Evolutionary conservation across 2,888 invertebrate genomes (phyloP), one percentile per base, ranked within the genome.

Genomic region (Bursaphelenchus okinawaensis): DNA sequence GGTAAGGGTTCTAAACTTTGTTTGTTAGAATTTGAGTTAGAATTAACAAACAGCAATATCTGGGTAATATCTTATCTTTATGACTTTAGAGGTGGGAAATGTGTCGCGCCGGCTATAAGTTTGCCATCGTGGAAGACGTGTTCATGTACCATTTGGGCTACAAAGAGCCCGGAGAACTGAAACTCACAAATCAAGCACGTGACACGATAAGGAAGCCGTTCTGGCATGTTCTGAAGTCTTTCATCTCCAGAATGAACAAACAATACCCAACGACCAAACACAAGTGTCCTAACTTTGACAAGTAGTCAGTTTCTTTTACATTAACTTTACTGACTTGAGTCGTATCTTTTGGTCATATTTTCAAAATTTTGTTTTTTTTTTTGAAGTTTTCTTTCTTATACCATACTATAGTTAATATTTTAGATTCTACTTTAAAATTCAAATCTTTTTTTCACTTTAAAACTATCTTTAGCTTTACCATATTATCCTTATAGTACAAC

Each of bases 81-180:
- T 12, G n/a, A 9, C 52, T 70, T 55, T 28, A 71, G 71, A 59
- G 71, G 22, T 71, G 71, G 71, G 71, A 71, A 55, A 72, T 71
- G 66, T 71, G 71, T 23, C 63, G 72, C 8, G 63, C 64, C n/a
- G 68, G 68, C 12, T 71, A 60, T 55, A 58, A 62, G 16, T 69
- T 71, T 19, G 67, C 62, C 9, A 55, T 72, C 29, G 57, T 72
- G 1, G 26, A 70, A 12, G 69, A 71, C 50, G 69, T 71, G 40
- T 71, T 72, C 60, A 73, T 71, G 63, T 71, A 63, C 55, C 71
- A 71, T 29, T 63, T 50, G 9, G 70, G 70, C 28, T 27, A 23
- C 20, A 65, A 66, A 20, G n/a, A 19, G 19, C 23, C 12, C n/a
- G 24, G 9, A 19, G 65, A 68, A 31, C 31, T 55, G 4, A 26